These are phyloP conservation scores for Hylomyscus alleni DNA, from an alignment of 2,797 vertebrate genomes.

Conservation along the genomic window DNA sequence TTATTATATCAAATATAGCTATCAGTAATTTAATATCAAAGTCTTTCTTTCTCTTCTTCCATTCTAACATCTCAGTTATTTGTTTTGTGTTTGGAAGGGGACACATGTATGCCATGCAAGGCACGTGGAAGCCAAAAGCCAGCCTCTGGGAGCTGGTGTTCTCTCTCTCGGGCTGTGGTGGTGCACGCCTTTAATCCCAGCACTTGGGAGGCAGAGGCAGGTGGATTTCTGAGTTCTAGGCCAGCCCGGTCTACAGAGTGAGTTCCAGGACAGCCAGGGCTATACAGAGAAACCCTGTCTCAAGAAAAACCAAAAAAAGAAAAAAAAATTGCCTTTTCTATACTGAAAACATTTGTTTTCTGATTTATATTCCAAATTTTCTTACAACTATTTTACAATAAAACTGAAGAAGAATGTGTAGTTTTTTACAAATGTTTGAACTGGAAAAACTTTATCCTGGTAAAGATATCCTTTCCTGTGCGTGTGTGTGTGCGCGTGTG, in stretches of 20 bases:
- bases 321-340: constrained; percentile 89
- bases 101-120: neutral
- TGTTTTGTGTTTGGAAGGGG: neutral
- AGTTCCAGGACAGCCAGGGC: no score
- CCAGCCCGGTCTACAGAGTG: no score
- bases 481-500: neutral
- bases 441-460: constrained; percentile 91
- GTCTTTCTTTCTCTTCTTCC: neutral
- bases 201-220: no score
- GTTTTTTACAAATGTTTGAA: constrained; percentile 95
- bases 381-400: constrained; percentile 98
- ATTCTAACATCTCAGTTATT: neutral
- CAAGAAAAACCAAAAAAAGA: no score
- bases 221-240: no score
- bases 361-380: constrained; percentile 94
- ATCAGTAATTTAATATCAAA: constrained; percentile 82
- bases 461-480: constrained; percentile 88
- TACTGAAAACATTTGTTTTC: constrained; percentile 91
- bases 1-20: neutral
- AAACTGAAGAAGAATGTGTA: constrained; percentile 94
- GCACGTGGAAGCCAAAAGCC: neutral
- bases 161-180: no score
- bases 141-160: neutral
- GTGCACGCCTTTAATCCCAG: no score
- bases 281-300: no score